Conservation (phyloP, 2,888 invertebrate genomes). For the Eupithecia subumbrata region DNA sequence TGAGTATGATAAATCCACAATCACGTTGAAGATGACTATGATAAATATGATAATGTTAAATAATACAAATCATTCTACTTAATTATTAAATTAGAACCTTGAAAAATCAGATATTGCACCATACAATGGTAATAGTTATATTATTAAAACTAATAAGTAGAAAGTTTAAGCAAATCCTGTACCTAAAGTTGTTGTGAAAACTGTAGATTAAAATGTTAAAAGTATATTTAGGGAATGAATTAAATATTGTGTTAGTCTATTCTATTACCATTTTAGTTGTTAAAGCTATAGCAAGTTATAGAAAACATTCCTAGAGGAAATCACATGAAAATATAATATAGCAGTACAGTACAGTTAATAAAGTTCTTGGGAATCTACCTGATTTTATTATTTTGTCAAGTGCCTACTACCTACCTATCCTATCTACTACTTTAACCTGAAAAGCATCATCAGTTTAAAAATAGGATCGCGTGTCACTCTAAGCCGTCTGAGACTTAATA, state of each 20-base stretch:
- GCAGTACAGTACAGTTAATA: neutral
- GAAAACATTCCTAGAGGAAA: conserved; percentile 5
- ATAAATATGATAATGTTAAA: neutral
- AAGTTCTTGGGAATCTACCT: conserved; percentile 3
- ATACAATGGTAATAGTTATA: neutral
- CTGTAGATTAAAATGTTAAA: neutral
- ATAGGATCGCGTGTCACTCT: no score
- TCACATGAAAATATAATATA: neutral
- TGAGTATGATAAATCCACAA: neutral
- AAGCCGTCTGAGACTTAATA: no score
- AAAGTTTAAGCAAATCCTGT: neutral
- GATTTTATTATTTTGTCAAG: neutral
- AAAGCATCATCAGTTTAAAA: no score
- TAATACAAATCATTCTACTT: neutral
- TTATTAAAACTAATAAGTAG: neutral
- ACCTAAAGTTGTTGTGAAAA: conserved; percentile 9
- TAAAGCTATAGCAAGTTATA: neutral
- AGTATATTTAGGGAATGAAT: neutral
- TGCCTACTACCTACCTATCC: neutral
- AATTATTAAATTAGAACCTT: neutral
- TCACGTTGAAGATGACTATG: neutral
- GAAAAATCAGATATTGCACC: neutral
- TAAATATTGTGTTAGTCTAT: conserved; percentile 1
- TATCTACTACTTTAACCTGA: neutral
- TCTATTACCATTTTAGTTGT: neutral